These are phyloP conservation scores for Gadus chalcogrammus DNA, from an alignment of 2,113 vertebrate species.

Conservation along the genomic window DNA sequence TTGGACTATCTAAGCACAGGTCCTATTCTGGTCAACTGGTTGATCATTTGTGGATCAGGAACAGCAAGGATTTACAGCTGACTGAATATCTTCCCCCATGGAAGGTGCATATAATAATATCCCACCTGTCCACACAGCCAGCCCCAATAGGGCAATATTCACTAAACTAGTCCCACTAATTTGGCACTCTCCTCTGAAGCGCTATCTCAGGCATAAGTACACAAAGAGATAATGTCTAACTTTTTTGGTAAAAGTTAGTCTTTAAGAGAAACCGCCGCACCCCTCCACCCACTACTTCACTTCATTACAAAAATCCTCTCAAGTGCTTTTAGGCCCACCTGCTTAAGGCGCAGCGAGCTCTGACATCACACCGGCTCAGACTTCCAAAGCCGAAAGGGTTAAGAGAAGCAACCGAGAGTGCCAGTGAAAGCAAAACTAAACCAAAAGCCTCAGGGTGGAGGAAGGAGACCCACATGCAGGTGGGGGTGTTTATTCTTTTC, in stretches of 20 bases:
- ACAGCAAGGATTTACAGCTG: constrained; percentile 35
- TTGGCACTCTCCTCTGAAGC: constrained; percentile 84
- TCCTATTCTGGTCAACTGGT: constrained; percentile 37
- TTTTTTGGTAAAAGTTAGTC: constrained; percentile 15
- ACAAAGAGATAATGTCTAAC: constrained; percentile 35
- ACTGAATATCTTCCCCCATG: constrained; percentile 4
- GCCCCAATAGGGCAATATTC: constrained; percentile 72
- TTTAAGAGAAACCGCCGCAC: constrained; percentile 6
- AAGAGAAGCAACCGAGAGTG: constrained; percentile 5
- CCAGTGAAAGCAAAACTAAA: background rate
- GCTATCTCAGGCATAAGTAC: constrained; percentile 56
- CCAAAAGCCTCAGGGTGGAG: background rate
- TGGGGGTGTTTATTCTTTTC: constrained; percentile 19
- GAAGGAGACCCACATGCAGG: background rate
- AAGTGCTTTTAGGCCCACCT: constrained; percentile 3
- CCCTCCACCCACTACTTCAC: background rate
- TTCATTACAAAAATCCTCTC: constrained; percentile 15
- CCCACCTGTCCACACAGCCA: constrained; percentile 33
- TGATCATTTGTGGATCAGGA: constrained; percentile 6
- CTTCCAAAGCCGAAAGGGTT: no score
- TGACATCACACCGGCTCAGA: no score
- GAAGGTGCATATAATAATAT: background rate
- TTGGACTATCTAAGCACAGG: constrained; percentile 73
- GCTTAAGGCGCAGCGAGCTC: constrained; percentile 2
- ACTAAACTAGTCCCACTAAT: constrained; percentile 51